A percentile compares a stretch with the other conserved stretches of the same genome.
These are phyloP conservation scores for Stichopus horrens DNA, from an alignment of 53 echinoderm and acorn worm species.

Conservation along the genomic window DNA sequence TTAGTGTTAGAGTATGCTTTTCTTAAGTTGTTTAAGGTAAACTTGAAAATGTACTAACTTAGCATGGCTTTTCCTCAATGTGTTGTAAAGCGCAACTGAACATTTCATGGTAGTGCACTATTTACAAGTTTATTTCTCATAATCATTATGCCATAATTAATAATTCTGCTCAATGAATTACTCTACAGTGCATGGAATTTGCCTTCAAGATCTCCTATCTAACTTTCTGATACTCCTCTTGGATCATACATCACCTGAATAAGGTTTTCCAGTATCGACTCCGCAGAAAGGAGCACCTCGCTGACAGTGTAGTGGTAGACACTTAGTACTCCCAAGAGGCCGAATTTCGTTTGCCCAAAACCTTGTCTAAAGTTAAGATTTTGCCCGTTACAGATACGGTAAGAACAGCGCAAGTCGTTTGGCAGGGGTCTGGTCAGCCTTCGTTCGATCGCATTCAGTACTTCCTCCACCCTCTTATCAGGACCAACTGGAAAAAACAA, in stretches of 20 bases:
- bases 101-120: too few species aligned
- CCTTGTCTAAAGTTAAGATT: background rate
- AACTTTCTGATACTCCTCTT: too few species aligned
- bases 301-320: slow-evolving; percentile 9
- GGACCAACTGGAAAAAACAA: background rate
- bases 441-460: background rate
- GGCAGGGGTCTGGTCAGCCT: background rate
- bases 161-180: too few species aligned
- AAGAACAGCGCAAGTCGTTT: slow-evolving; percentile 10
- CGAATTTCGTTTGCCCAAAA: background rate
- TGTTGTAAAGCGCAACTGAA: too few species aligned
- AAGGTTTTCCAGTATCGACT: background rate
- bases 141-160: too few species aligned
- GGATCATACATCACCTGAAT: background rate
- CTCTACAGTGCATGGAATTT: too few species aligned
- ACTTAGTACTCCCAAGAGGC: background rate
- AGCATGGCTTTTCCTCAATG: too few species aligned
- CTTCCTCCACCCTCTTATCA: background rate
- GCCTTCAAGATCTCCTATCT: too few species aligned
- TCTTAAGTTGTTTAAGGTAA: too few species aligned
- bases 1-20: too few species aligned
- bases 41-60: too few species aligned
- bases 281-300: background rate
- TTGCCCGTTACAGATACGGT: slow-evolving; percentile 19
- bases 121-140: too few species aligned